phyloP scores from a whole-genome alignment of 2,113 vertebrate species.

The Cromileptes altivelis region DNA sequence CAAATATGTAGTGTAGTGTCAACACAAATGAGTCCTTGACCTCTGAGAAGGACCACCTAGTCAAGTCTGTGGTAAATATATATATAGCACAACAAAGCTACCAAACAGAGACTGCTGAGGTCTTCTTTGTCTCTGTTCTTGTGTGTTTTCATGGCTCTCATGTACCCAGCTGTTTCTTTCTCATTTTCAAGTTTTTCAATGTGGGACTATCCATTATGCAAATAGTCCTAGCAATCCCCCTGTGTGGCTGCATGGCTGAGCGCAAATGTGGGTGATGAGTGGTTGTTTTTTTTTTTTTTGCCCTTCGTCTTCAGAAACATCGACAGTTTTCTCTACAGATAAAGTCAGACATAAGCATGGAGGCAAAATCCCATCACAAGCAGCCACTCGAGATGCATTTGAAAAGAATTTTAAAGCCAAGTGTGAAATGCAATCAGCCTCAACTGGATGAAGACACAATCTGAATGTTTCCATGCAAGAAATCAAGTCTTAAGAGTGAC shows the following conservation, averaged over 20 bases:
- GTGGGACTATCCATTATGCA: constrained; percentile 37
- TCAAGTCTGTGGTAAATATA: constrained; percentile 10
- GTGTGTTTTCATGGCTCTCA: constrained; percentile 11
- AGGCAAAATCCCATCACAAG: constrained; percentile 16
- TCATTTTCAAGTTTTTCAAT: background rate
- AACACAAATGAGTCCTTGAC: constrained; percentile 13
- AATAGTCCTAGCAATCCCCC: constrained; percentile 27
- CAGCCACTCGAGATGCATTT: constrained; percentile 6
- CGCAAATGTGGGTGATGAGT: constrained; percentile 16
- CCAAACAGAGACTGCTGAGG: background rate
- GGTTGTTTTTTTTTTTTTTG: background rate
- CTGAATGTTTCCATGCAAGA: background rate
- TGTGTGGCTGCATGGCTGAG: constrained; percentile 7
- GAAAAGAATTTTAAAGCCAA: constrained; percentile 11
- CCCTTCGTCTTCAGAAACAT: constrained; percentile 30
- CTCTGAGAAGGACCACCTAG: constrained; percentile 25
- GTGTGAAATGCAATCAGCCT: constrained; percentile 25
- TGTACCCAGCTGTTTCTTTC: background rate
- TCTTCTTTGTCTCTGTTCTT: background rate
- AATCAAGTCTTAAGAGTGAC: background rate
- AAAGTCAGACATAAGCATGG: constrained; percentile 32
- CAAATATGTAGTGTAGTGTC: constrained; percentile 5
- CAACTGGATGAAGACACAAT: background rate
- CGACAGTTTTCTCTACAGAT: constrained; percentile 17
- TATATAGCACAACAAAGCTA: background rate